Conservation (phyloP, 2,113 vertebrate species). For the Antechinus flavipes region DNA sequence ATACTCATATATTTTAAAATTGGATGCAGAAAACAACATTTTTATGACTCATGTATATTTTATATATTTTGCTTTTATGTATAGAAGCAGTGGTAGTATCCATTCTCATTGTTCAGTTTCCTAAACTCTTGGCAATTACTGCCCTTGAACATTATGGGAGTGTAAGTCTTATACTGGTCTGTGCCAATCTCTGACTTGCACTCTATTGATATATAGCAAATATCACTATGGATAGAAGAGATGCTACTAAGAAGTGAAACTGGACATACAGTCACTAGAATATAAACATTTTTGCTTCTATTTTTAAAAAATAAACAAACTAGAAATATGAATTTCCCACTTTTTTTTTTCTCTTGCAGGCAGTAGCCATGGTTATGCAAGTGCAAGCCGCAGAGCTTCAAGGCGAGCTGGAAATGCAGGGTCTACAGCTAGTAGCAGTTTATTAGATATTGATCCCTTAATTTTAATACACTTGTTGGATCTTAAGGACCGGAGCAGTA, state of each 20-base stretch:
- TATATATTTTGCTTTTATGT: neutral
- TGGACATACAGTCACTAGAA: constrained; percentile 20
- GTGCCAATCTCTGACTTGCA: neutral
- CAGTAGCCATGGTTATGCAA: constrained; percentile 80
- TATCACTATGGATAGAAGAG: constrained; percentile 18
- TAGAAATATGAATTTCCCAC: constrained; percentile 18
- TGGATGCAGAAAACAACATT: neutral
- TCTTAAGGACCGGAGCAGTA: constrained; percentile 93
- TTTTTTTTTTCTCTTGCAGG: constrained; percentile 75
- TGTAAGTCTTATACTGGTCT: neutral
- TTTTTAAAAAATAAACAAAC: neutral
- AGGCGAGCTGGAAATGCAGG: constrained; percentile 83
- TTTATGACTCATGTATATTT: neutral
- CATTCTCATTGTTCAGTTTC: neutral
- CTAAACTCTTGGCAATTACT: neutral
- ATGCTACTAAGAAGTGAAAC: neutral
- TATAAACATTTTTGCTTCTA: constrained; percentile 32
- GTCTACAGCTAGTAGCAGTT: constrained; percentile 86
- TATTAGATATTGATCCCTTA: constrained; percentile 96
- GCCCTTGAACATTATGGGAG: neutral
- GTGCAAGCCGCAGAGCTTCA: constrained; percentile 82
- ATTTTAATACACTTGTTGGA: constrained; percentile 97
- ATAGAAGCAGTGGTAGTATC: neutral
- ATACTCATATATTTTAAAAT: neutral
- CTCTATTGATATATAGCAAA: constrained; percentile 13